Conservation (phyloP, 1,140 invertebrate genomes). For the Maniola jurtina region DNA sequence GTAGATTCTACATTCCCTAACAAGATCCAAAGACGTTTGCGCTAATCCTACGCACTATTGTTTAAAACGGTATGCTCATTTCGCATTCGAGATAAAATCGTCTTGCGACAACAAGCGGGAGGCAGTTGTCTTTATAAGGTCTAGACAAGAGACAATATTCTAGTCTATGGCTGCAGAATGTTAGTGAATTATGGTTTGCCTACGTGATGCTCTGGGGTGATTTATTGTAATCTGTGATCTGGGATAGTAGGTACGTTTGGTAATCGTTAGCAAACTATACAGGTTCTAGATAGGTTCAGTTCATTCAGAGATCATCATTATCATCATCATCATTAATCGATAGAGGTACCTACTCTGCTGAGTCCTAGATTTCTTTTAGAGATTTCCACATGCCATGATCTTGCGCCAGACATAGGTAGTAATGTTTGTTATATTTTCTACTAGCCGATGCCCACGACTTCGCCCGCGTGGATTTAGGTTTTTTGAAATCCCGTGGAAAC, state of each 20-base stretch:
- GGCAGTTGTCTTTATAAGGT: constrained; percentile 37
- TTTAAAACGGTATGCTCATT: constrained; percentile 52
- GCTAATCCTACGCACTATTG: constrained; percentile 66
- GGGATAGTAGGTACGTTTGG: not conserved
- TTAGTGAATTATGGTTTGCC: constrained; percentile 20
- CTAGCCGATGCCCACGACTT: too few species aligned
- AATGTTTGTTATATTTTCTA: too few species aligned
- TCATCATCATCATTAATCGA: too few species aligned
- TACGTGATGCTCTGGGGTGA: constrained; percentile 16
- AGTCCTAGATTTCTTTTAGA: too few species aligned
- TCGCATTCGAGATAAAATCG: constrained; percentile 48
- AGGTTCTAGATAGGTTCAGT: too few species aligned
- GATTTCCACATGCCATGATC: too few species aligned
- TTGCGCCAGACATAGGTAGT: too few species aligned
- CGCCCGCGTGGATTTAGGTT: too few species aligned
- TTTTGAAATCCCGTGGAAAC: too few species aligned
- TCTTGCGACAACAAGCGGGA: constrained; percentile 37
- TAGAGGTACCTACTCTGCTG: too few species aligned
- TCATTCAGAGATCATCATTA: too few species aligned
- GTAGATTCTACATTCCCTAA: constrained; percentile 25
- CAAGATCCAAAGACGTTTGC: constrained; percentile 34
- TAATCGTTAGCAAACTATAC: not conserved
- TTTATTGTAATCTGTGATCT: constrained; percentile 14
- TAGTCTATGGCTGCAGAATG: constrained; percentile 12
- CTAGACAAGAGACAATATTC: constrained; percentile 19